These are phyloP conservation scores for Aldabrachelys gigantea DNA, from an alignment of 2,113 vertebrate species.

Conservation along the genomic window DNA sequence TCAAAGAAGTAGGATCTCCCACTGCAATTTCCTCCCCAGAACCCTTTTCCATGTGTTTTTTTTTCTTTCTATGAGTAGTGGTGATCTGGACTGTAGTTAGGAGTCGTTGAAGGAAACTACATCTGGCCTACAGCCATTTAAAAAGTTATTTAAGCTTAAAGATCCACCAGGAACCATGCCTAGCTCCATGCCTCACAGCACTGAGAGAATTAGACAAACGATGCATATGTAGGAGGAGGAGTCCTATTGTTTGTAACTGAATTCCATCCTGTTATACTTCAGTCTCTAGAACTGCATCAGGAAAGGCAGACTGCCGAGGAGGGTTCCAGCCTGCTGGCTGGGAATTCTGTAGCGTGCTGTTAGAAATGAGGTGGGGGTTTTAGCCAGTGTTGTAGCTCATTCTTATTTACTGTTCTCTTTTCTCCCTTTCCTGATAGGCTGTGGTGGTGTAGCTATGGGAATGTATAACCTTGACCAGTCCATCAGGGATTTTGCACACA, in stretches of 20 bases:
- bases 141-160: neutral
- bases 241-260: neutral
- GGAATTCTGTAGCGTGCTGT: neutral
- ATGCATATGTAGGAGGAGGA: neutral
- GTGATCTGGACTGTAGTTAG: neutral
- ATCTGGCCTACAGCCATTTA: neutral
- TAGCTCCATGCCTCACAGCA: neutral
- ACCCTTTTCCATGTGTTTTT: neutral
- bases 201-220: neutral
- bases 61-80: neutral
- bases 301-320: neutral
- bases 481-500: constrained; percentile 96
- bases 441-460: constrained; percentile 94
- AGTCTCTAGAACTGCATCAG: neutral
- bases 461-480: constrained; percentile 98
- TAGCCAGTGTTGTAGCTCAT: neutral
- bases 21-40: neutral
- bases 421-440: constrained; percentile 73
- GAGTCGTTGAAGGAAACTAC: neutral
- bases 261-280: neutral
- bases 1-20: neutral
- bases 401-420: neutral
- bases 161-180: neutral
- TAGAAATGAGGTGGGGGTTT: neutral
- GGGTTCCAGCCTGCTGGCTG: neutral